Conservation (phyloP, 2,888 invertebrate species). For the Limnephilus lunatus region DNA sequence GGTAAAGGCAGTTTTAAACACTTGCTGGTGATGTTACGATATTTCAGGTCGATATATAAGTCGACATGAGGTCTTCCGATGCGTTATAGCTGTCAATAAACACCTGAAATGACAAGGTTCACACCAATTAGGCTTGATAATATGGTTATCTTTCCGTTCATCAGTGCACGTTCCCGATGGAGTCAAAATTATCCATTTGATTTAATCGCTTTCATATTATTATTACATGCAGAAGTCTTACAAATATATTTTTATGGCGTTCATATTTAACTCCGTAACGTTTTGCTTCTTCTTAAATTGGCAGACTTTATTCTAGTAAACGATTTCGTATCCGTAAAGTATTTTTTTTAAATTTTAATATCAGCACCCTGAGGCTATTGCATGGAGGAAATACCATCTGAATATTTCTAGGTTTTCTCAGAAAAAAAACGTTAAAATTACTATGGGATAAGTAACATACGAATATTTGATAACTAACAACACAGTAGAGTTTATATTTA, state of each 20-base stretch:
- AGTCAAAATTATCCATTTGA: not conserved
- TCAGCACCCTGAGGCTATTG: not conserved
- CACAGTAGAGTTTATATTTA: too few species aligned
- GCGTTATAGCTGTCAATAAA: not conserved
- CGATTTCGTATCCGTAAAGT: not conserved
- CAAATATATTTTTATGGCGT: not conserved
- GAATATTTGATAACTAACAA: too few species aligned
- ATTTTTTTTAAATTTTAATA: not conserved
- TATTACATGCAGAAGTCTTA: not conserved
- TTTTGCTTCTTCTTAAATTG: not conserved
- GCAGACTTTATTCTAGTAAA: not conserved
- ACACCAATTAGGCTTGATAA: slow-evolving; percentile 39
- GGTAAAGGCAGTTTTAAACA: slow-evolving; percentile 21
- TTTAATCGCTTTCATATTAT: slow-evolving; percentile 13
- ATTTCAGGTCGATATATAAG: not conserved
- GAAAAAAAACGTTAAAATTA: not conserved
- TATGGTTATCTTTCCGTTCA: slow-evolving; percentile 12
- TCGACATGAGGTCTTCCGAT: slow-evolving; percentile 38
- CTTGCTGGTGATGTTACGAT: not conserved
- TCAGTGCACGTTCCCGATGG: slow-evolving; percentile 1
- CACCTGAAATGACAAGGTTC: slow-evolving; percentile 34
- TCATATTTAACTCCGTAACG: not conserved
- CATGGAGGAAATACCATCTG: not conserved
- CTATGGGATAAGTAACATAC: not conserved
- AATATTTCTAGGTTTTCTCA: not conserved